Conservation (phyloP, 1,140 invertebrate species). For the Neotoxoptera formosana region DNA sequence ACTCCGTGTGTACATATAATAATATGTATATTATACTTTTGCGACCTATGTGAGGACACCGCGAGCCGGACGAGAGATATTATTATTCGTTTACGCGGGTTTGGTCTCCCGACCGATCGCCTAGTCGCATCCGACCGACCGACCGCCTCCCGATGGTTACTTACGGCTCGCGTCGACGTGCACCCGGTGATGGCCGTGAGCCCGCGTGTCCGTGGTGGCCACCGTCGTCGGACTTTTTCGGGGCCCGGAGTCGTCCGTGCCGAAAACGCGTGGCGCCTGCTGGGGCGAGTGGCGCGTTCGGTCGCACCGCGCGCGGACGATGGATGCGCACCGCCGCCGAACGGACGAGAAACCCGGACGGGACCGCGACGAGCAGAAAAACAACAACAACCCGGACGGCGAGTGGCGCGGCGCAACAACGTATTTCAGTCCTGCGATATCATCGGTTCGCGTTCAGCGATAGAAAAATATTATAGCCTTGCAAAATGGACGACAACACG, state of each 20-base stretch:
- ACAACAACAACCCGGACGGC: conserved; percentile 38
- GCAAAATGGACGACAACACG: conserved; percentile 75
- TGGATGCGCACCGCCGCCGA: background rate
- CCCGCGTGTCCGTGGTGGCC: too few relatives aligned
- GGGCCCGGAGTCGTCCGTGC: background rate
- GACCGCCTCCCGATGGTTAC: background rate
- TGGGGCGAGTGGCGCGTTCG: too few relatives aligned
- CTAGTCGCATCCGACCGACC: background rate
- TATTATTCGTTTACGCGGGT: too few relatives aligned
- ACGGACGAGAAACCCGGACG: background rate
- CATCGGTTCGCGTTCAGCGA: conserved; percentile 27
- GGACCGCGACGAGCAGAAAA: background rate
- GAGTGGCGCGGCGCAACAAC: background rate
- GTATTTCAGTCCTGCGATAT: conserved; percentile 20
- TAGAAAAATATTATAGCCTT: conserved; percentile 67
- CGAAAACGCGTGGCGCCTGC: background rate
- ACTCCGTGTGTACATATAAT: too few relatives aligned
- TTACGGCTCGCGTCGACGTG: background rate
- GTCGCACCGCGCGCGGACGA: background rate
- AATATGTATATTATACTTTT: too few relatives aligned
- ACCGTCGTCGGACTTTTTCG: background rate
- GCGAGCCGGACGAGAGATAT: background rate
- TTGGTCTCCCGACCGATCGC: too few relatives aligned
- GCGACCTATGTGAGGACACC: too few relatives aligned
- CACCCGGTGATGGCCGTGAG: background rate